phyloP scores from a whole-genome alignment of 2,113 vertebrate genomes.

The Heteronetta atricapilla region DNA sequence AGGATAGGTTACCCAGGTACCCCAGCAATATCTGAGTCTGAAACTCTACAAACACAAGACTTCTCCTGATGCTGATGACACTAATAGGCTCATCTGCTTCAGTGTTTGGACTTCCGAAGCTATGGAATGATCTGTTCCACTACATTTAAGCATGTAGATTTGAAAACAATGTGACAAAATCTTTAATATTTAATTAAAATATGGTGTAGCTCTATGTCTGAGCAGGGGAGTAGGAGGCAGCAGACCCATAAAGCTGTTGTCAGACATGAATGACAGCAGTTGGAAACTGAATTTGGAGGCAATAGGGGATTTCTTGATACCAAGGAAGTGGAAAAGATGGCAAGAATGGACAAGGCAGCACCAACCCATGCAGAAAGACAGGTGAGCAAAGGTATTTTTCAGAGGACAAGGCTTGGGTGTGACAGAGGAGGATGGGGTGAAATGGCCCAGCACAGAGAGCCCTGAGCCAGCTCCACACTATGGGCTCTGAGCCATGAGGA shows the following conservation, averaged over 20 bases:
- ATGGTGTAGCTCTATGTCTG: not conserved
- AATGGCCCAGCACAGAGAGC: not conserved
- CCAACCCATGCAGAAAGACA: not conserved
- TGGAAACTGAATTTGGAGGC: not conserved
- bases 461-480: not conserved
- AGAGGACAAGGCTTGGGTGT: not conserved
- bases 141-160: slow-evolving; percentile 65
- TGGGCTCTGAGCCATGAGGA: not conserved
- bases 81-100: slow-evolving; percentile 1
- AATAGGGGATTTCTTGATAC: not conserved
- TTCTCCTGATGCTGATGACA: not conserved
- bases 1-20: not conserved
- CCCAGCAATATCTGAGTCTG: not conserved
- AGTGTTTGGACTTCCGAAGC: slow-evolving; percentile 30
- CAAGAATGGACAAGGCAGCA: not conserved
- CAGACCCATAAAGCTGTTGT: slow-evolving; percentile 34
- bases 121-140: slow-evolving; percentile 40
- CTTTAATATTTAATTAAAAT: slow-evolving; percentile 73
- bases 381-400: not conserved
- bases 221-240: not conserved
- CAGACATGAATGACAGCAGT: slow-evolving; percentile 33
- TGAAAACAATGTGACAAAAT: slow-evolving; percentile 65
- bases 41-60: not conserved
- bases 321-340: slow-evolving; percentile 14
- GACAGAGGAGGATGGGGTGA: accelerated